phyloP scores from a whole-genome alignment of 92 coral and sea anemone genomes.

The Siderastrea radians region DNA sequence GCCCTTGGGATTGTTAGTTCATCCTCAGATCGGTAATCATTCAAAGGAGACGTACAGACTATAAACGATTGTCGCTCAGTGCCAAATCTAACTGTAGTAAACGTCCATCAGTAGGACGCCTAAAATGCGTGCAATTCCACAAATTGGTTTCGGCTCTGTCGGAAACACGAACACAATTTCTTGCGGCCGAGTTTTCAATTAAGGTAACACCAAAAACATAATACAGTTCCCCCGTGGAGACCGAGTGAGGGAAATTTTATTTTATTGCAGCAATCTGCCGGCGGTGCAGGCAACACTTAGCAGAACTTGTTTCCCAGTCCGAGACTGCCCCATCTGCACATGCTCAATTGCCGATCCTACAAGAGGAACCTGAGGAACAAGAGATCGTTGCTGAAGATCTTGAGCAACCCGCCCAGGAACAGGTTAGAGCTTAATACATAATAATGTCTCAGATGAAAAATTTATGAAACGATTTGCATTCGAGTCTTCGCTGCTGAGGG shows the following conservation, averaged over 20 bases:
- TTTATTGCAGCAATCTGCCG: slow-evolving; percentile 31
- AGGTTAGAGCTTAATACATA: slow-evolving; percentile 35
- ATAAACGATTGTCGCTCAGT: no score
- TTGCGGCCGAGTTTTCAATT: no score
- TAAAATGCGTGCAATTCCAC: no score
- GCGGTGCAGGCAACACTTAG: slow-evolving; percentile 32
- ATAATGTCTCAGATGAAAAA: not conserved
- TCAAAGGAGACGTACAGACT: not conserved
- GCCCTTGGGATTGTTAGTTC: slow-evolving; percentile 5
- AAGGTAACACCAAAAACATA: no score
- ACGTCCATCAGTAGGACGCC: no score
- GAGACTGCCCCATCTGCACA: slow-evolving; percentile 2
- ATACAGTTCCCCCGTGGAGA: no score
- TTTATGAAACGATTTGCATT: not conserved
- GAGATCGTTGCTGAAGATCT: not conserved
- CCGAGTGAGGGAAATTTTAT: no score
- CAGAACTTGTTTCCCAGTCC: slow-evolving; percentile 25
- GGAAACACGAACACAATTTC: no score
- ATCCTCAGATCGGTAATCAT: slow-evolving; percentile 14
- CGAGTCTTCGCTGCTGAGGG: slow-evolving; percentile 32
- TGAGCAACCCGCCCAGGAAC: slow-evolving; percentile 16
- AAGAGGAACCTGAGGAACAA: slow-evolving; percentile 6
- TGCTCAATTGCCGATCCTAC: slow-evolving; percentile 22
- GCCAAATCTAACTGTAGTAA: no score
- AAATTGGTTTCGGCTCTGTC: no score